A percentile compares a stretch with the other conserved stretches of the same genome.
phyloP scores from a whole-genome alignment of 2,797 vertebrate genomes.

The Natrix natrix region DNA sequence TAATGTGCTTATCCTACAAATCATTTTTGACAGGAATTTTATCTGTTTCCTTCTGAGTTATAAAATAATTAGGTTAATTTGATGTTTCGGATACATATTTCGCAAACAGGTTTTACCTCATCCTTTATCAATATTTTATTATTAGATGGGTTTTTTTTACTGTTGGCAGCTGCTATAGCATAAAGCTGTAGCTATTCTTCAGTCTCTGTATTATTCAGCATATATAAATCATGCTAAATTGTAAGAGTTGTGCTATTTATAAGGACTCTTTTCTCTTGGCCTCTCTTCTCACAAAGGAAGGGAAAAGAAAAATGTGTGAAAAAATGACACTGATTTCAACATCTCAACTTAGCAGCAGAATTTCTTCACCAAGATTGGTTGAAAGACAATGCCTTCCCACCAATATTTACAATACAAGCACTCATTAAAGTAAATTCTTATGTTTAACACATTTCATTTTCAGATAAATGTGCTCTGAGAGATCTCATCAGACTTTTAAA shows the following conservation, averaged over 20 bases:
- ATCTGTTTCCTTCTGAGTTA: neutral
- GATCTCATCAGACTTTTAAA: neutral
- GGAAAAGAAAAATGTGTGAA: neutral
- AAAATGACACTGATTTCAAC: neutral
- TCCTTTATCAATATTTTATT: neutral
- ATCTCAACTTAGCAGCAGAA: neutral
- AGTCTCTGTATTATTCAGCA: neutral
- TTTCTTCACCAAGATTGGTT: neutral
- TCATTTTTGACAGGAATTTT: neutral
- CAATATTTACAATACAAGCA: neutral
- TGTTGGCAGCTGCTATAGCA: neutral
- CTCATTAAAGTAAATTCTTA: neutral
- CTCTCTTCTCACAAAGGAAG: neutral
- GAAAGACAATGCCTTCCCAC: neutral
- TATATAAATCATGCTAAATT: neutral
- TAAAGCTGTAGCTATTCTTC: neutral
- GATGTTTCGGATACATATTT: conserved; percentile 5
- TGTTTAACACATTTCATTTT: conserved; percentile 31
- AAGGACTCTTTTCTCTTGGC: neutral
- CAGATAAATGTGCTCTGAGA: conserved; percentile 38
- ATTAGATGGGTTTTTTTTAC: neutral
- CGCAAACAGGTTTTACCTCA: neutral
- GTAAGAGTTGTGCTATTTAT: neutral
- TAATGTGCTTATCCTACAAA: neutral
- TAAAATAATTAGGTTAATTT: fast-evolving